Evolutionary conservation across 2,888 invertebrate genomes (phyloP).

Genomic region (Morpho deidamia): DNA sequence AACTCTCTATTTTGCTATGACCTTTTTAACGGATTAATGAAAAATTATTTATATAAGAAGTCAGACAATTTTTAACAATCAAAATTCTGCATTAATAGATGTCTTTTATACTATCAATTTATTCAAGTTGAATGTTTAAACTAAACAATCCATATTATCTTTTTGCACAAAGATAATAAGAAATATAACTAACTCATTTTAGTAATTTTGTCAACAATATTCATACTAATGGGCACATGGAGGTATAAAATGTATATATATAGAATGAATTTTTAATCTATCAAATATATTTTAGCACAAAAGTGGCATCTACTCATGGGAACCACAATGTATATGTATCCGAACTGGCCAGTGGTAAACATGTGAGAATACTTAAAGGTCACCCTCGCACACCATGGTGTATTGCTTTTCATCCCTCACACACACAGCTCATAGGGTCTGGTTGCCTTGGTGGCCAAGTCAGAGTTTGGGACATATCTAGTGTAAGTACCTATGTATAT

Average conservation of each 20-base stretch:
- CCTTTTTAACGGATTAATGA: too few species aligned
- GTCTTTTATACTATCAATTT: too few species aligned
- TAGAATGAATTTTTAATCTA: background rate
- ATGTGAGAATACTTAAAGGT: conserved; percentile 86
- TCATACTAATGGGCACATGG: too few species aligned
- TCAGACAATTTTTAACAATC: too few species aligned
- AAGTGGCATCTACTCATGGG: conserved; percentile 92
- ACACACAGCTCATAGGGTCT: conserved; percentile 89
- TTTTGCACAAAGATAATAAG: too few species aligned
- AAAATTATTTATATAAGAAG: too few species aligned
- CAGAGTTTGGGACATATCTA: conserved; percentile 88
- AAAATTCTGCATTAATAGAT: too few species aligned
- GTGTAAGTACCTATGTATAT: conserved; percentile 43
- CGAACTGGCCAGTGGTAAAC: conserved; percentile 87
- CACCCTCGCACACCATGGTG: conserved; percentile 96
- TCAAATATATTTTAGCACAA: conserved; percentile 74
- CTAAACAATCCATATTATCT: too few species aligned
- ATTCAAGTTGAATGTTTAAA: too few species aligned
- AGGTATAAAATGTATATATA: background rate
- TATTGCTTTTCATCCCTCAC: conserved; percentile 91
- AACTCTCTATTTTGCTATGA: too few species aligned
- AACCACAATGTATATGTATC: conserved; percentile 93
- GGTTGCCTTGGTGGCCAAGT: conserved; percentile 94
- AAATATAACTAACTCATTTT: too few species aligned
- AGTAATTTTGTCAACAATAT: too few species aligned